Base-by-base conservation (phyloP, 2,797 vertebrate species). In the Mionectes olivaceus region DNA sequence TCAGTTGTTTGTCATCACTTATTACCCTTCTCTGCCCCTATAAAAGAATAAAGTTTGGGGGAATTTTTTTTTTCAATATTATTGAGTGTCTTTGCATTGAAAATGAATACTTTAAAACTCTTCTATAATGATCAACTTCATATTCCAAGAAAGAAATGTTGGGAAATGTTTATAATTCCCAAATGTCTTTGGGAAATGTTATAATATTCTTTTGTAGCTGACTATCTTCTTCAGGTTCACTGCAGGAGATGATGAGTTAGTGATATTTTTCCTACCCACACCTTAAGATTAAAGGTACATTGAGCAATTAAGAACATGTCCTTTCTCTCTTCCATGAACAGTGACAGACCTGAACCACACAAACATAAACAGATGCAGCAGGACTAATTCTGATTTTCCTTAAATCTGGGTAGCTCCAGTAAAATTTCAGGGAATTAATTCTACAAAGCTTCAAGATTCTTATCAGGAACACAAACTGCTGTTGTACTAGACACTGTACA, bases 311-410 rank as follows among this genome's bases (percentile, higher is more conserved):
- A 92, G 92, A 91, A 5, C 37, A 46, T 28, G 33, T 64, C 52
- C 41, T 15, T 87, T 90, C 60, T 84, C 55, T 92, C 30, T 30
- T 80, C 33, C 39, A 41, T 14, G 53, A 89, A 39, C 13, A 90
- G 22, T 53, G 83, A 81, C 59, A 87, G 23, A 50, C 55, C 10
- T 37, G 73, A 91, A 71, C 16, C 37, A 84, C 0, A 1, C 0
- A 12, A 81, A 81, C 35, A 80, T 33, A 90, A 85, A 83, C 33
- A 89, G 60, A 70, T 65, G 24, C 32, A 85, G 11, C 11, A n/a
- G n/a, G 53, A 71, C 57, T 91, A 69, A 91, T 92, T 79, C 80
- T 77, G 52, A 39, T 91, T 53, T 83, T 78, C 80, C 49, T 83
- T 83, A 47, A 89, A 61, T 32, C 6, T 39, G 19, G 9, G 15